A percentile compares a stretch with the other conserved stretches of the same genome.
These are phyloP conservation scores for Amblyraja radiata DNA, from an alignment of 2,797 vertebrate genomes.

Conservation along the genomic window DNA sequence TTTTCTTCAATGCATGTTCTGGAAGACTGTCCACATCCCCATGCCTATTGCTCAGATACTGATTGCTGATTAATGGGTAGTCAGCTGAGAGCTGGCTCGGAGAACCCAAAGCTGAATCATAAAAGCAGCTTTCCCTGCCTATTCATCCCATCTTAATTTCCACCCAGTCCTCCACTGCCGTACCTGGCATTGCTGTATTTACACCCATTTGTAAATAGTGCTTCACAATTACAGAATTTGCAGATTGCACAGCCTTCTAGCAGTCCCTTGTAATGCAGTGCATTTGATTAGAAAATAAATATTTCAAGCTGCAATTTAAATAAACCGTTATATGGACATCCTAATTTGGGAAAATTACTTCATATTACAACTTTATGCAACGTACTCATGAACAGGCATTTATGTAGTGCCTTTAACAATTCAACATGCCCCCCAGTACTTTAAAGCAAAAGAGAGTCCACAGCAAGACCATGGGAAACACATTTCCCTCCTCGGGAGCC, in stretches of 20 bases:
- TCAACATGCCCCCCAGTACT: too few species aligned
- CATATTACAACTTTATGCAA: too few species aligned
- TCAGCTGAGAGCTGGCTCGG: background rate
- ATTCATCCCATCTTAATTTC: too few species aligned
- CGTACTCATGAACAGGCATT: too few species aligned
- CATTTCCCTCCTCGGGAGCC: too few species aligned
- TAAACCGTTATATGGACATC: background rate
- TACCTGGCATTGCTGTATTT: background rate
- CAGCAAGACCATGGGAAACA: too few species aligned
- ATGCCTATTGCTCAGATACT: background rate
- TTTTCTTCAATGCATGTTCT: background rate
- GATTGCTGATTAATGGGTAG: background rate
- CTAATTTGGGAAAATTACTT: background rate
- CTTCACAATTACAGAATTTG: too few species aligned
- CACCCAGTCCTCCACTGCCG: background rate
- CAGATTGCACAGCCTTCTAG: background rate
- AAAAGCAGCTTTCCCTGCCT: background rate
- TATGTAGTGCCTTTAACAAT: too few species aligned
- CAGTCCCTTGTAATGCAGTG: background rate
- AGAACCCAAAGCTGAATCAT: background rate
- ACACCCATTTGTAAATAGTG: background rate
- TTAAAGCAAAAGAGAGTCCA: too few species aligned
- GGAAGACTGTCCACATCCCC: background rate
- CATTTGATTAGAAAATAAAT: background rate
- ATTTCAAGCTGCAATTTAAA: background rate